Percentiles rank a stretch among this genome's conserved stretches.
Evolutionary conservation across 2,888 invertebrate species (phyloP).

Genomic region (Oxycera nigricornis): DNA sequence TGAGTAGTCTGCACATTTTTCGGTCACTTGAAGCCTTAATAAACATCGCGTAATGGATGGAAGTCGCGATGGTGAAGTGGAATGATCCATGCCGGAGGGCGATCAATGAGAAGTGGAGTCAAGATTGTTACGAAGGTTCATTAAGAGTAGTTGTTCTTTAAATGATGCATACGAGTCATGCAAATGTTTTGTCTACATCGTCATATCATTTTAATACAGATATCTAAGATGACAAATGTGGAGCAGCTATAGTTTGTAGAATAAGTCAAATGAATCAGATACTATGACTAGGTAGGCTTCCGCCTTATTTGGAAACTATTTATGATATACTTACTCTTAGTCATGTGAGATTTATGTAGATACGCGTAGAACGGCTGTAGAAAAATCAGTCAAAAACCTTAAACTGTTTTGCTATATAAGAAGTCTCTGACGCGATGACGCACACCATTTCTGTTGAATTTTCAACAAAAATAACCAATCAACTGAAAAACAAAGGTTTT

Average conservation of each 20-base stretch:
- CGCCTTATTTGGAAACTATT: no score
- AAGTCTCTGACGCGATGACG: no score
- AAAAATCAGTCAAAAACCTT: no score
- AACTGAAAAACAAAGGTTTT: no score
- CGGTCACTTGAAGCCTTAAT: background rate
- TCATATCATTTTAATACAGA: background rate
- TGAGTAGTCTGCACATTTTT: background rate
- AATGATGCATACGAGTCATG: background rate
- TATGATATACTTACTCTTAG: no score
- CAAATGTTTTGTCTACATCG: background rate
- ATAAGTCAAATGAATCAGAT: background rate
- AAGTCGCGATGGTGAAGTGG: background rate
- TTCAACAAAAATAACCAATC: no score
- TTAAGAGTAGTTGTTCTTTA: background rate
- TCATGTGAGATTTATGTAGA: no score
- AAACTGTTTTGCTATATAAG: no score
- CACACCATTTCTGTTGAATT: no score
- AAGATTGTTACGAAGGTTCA: background rate
- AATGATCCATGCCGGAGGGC: conserved; percentile 6
- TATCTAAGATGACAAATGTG: background rate
- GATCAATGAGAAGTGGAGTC: background rate
- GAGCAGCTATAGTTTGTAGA: background rate
- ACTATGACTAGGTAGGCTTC: no score
- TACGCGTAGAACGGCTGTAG: no score
- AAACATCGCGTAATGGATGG: background rate